phyloP scores from a whole-genome alignment of 2,888 invertebrate genomes.

The Agonopterix arenella region DNA sequence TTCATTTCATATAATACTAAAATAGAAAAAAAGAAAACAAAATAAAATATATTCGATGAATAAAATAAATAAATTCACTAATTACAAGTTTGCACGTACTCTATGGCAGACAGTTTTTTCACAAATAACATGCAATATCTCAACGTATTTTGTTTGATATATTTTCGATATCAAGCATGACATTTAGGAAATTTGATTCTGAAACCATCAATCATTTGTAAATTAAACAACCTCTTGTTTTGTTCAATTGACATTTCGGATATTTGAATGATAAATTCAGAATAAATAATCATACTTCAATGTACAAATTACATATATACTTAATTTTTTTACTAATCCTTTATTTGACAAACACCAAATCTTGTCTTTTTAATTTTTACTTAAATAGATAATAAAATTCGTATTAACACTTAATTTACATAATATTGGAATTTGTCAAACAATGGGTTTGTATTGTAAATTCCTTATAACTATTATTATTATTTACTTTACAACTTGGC shows the following conservation, averaged over 20 bases:
- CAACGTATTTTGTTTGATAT: no score
- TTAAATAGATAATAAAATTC: neutral
- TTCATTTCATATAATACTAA: slow-evolving; percentile 32
- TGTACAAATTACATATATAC: neutral
- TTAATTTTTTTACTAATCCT: neutral
- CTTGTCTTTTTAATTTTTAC: slow-evolving; percentile 6
- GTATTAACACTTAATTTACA: slow-evolving; percentile 1
- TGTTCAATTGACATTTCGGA: neutral
- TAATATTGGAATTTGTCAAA: slow-evolving; percentile 4
- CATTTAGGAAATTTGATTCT: neutral
- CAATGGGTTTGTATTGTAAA: slow-evolving; percentile 1
- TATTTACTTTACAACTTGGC: slow-evolving; percentile 1
- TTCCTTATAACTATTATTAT: slow-evolving; percentile 1
- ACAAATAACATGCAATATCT: slow-evolving; percentile 12
- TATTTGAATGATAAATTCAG: neutral
- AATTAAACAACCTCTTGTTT: neutral
- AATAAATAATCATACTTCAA: neutral
- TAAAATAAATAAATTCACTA: slow-evolving; percentile 17
- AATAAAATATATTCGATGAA: slow-evolving; percentile 19
- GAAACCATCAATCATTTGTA: neutral
- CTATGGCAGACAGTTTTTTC: slow-evolving; percentile 1
- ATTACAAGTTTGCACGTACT: slow-evolving; percentile 20
- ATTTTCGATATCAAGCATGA: no score
- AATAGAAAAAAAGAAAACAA: slow-evolving; percentile 20
- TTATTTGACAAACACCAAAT: slow-evolving; percentile 6